Conservation (phyloP, 2,888 invertebrate species). For the Junonia oenone region DNA sequence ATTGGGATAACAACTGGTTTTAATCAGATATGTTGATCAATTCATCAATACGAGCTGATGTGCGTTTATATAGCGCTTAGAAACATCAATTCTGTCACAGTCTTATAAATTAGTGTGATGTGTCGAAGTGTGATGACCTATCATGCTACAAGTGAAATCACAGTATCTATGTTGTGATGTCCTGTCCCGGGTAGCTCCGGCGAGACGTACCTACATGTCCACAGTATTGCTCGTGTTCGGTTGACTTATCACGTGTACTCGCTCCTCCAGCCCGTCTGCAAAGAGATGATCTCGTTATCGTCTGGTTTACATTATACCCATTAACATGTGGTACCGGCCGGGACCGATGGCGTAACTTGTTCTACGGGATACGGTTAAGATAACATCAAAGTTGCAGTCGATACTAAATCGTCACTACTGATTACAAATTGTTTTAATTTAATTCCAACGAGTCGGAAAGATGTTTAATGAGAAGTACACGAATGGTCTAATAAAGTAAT, state of each 20-base stretch:
- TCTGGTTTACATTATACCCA: not conserved
- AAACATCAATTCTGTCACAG: conserved; percentile 77
- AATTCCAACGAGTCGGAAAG: not conserved
- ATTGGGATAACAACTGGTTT: conserved; percentile 46
- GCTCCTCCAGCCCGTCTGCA: conserved; percentile 94
- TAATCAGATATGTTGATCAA: conserved; percentile 52
- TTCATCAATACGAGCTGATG: conserved; percentile 37
- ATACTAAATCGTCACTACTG: not conserved
- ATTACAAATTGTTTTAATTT: not conserved
- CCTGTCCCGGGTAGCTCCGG: conserved; percentile 39
- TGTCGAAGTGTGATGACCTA: conserved; percentile 31
- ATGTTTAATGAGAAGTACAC: not conserved
- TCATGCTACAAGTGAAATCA: conserved; percentile 48
- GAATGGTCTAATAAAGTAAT: not conserved
- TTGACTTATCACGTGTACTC: conserved; percentile 94
- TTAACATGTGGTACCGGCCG: not conserved
- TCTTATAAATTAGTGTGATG: conserved; percentile 60
- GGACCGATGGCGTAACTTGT: not conserved
- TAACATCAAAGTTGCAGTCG: not conserved
- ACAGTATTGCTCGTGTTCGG: conserved; percentile 40
- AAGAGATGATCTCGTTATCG: conserved; percentile 51
- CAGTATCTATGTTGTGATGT: conserved; percentile 50
- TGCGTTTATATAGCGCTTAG: conserved; percentile 44
- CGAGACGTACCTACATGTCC: conserved; percentile 40
- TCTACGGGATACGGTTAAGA: not conserved